Conservation (phyloP, 1,140 invertebrate species). For the Caenorhabditis latens region DNA sequence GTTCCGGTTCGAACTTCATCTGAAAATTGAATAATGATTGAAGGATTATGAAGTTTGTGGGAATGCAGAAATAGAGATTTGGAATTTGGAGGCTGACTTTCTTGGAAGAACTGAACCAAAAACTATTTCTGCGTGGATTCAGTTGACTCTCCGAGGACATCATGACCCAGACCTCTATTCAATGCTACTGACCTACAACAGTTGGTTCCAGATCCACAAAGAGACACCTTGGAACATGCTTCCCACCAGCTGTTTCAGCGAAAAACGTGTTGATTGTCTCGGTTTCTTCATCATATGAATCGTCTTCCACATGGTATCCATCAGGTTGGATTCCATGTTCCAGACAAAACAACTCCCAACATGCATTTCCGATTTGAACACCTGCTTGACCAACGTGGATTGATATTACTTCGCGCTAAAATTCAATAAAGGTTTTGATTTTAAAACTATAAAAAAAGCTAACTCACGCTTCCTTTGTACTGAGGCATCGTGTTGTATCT, state of each 20-base stretch:
- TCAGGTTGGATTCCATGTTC: conserved; percentile 77
- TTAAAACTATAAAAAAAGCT: not conserved
- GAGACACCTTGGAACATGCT: conserved; percentile 86
- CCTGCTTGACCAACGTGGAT: conserved; percentile 90
- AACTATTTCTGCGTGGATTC: too few species aligned
- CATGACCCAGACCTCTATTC: not conserved
- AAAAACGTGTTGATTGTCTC: conserved; percentile 80
- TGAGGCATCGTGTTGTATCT: conserved; percentile 16
- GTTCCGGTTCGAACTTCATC: conserved; percentile 87
- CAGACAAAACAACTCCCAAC: conserved; percentile 87
- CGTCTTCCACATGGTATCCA: conserved; percentile 74
- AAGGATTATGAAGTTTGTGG: too few species aligned
- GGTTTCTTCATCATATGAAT: conserved; percentile 68
- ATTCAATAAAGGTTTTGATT: conserved; percentile 71
- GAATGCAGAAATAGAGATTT: too few species aligned
- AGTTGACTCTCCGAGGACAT: too few species aligned
- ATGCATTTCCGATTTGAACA: conserved; percentile 88
- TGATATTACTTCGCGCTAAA: conserved; percentile 86
- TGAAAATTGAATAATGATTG: conserved; percentile 71
- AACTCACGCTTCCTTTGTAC: conserved; percentile 51
- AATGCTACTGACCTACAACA: conserved; percentile 82
- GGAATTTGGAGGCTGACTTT: too few species aligned
- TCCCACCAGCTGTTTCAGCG: conserved; percentile 81
- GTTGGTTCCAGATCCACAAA: conserved; percentile 89
- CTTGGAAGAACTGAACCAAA: too few species aligned